Evolutionary conservation across 2,113 vertebrate species (phyloP).

Genomic region (Danionella cerebrum): DNA sequence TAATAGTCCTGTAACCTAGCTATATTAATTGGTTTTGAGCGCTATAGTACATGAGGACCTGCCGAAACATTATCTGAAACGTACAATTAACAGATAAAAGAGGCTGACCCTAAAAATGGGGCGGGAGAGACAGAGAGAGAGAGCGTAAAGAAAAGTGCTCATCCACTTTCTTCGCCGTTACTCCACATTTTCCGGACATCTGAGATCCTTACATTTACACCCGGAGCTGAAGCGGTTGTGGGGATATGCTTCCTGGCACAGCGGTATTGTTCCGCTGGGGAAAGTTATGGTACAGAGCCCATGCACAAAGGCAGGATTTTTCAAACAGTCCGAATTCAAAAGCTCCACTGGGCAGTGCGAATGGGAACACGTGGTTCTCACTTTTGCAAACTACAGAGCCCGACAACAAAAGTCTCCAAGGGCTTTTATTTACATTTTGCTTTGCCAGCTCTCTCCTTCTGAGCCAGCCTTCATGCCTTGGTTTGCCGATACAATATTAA

Average conservation of each 20-base stretch:
- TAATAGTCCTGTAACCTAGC: conserved; percentile 41
- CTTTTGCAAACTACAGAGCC: conserved; percentile 46
- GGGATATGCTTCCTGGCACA: conserved; percentile 40
- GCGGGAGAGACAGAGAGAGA: not conserved
- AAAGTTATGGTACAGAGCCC: conserved; percentile 65
- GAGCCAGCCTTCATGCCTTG: conserved; percentile 19
- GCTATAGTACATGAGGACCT: not conserved
- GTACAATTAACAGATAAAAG: not conserved
- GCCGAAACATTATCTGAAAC: conserved; percentile 18
- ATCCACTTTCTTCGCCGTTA: conserved; percentile 32
- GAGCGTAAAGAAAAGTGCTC: conserved; percentile 41
- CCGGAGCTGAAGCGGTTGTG: conserved; percentile 46
- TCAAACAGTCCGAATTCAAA: conserved; percentile 61
- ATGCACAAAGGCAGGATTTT: conserved; percentile 67
- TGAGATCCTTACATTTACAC: conserved; percentile 33
- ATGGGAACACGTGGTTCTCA: conserved; percentile 52
- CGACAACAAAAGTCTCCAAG: conserved; percentile 31
- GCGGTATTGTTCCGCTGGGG: conserved; percentile 46
- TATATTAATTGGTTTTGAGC: not conserved
- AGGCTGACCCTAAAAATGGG: conserved; percentile 35
- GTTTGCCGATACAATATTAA: conserved; percentile 56
- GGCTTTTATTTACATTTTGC: conserved; percentile 56
- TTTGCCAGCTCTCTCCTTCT: conserved; percentile 12
- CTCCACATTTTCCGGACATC: conserved; percentile 35
- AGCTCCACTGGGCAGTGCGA: conserved; percentile 54